Conservation (phyloP, 2,888 invertebrate species). For the Dendrolimus houi region DNA sequence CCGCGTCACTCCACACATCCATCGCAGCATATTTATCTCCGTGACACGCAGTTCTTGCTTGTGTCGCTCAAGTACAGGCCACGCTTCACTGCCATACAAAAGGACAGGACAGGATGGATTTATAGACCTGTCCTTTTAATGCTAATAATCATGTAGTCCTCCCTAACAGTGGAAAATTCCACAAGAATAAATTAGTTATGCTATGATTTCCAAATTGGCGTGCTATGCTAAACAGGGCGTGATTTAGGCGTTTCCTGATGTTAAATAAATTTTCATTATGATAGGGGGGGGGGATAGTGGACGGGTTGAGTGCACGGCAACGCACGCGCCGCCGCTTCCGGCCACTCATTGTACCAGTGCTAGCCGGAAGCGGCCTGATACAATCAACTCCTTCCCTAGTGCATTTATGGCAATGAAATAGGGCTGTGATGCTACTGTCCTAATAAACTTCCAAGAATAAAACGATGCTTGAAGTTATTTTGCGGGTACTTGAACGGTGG, state of each 20-base stretch:
- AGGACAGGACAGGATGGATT: no score
- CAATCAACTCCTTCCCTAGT: slow-evolving; percentile 32
- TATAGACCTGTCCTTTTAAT: no score
- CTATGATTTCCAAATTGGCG: not conserved
- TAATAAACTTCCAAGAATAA: slow-evolving; percentile 20
- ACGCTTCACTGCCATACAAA: no score
- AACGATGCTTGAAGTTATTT: no score
- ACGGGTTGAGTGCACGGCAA: slow-evolving; percentile 30
- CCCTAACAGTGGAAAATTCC: not conserved
- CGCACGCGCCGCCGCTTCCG: slow-evolving; percentile 65
- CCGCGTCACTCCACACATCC: no score
- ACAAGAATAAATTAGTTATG: not conserved
- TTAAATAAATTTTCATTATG: not conserved
- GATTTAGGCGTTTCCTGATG: not conserved
- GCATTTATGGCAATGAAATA: slow-evolving; percentile 14
- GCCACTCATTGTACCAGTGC: slow-evolving; percentile 35
- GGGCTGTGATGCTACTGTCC: slow-evolving; percentile 14
- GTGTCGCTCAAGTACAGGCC: no score
- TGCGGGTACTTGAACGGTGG: no score
- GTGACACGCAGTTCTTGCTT: no score
- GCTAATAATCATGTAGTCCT: no score
- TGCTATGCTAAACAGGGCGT: not conserved
- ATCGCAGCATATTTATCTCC: no score
- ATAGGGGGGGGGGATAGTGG: not conserved
- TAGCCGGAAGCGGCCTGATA: slow-evolving; percentile 52